phyloP scores from a whole-genome alignment of 2,113 vertebrate species.

The Penelope pileata region DNA sequence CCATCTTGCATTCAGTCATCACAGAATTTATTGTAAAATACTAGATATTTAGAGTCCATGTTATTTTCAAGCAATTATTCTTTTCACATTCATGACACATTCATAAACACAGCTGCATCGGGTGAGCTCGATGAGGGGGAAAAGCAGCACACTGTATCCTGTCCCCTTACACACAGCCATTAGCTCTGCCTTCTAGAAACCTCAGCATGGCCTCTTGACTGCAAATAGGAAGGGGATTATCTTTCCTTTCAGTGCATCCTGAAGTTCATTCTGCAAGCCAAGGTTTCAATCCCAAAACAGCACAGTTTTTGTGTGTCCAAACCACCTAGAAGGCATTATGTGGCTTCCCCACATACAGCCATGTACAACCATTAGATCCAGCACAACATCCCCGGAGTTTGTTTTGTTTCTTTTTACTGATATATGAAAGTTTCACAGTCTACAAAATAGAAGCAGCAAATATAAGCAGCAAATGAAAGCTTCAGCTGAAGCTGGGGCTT shows the following conservation, averaged over 20 bases:
- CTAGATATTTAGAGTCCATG: slow-evolving; percentile 88
- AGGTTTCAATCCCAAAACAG: neutral
- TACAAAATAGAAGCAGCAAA: neutral
- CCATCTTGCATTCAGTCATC: slow-evolving; percentile 84
- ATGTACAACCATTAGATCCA: neutral
- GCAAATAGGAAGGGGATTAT: neutral
- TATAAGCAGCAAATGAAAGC: too few species aligned
- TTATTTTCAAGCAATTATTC: slow-evolving; percentile 79
- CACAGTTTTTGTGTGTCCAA: neutral
- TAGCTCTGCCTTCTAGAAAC: neutral
- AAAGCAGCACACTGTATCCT: slow-evolving; percentile 61
- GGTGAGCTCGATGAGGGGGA: slow-evolving; percentile 24
- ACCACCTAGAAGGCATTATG: neutral
- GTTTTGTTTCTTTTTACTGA: neutral
- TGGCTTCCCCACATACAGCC: neutral
- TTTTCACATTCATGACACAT: slow-evolving; percentile 77
- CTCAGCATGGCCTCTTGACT: neutral
- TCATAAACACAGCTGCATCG: slow-evolving; percentile 79
- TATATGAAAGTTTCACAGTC: neutral
- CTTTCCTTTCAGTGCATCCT: neutral
- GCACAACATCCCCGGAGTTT: neutral
- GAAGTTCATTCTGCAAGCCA: neutral
- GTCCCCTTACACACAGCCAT: slow-evolving; percentile 1
- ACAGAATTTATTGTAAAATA: slow-evolving; percentile 90
- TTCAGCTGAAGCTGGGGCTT: neutral